A percentile compares a stretch with the other conserved stretches of the same genome.
These are phyloP conservation scores for Scolopax bukidnonensis DNA, from an alignment of 2,797 vertebrate genomes.

Conservation along the genomic window DNA sequence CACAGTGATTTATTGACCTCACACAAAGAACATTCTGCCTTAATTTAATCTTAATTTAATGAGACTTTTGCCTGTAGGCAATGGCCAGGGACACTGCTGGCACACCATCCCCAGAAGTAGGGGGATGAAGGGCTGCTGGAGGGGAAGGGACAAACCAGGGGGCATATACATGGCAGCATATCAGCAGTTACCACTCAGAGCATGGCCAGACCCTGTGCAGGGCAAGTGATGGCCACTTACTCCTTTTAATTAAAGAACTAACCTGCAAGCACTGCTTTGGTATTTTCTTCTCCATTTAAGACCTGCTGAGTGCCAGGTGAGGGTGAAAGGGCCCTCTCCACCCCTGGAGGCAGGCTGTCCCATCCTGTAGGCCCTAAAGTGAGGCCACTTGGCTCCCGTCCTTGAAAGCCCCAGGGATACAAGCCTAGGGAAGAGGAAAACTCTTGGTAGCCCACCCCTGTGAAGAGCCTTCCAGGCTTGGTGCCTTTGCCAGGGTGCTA, in stretches of 20 bases:
- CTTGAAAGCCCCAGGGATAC: not conserved
- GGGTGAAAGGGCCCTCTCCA: not conserved
- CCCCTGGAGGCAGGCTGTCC: not conserved
- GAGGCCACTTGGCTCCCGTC: not conserved
- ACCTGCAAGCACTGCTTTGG: not conserved
- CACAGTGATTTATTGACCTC: accelerated
- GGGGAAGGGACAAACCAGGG: not conserved
- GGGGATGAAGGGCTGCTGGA: not conserved
- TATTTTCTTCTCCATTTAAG: not conserved
- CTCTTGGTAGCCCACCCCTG: too few species aligned
- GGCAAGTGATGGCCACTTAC: not conserved
- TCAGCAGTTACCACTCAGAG: not conserved
- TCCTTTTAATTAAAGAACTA: constrained; percentile 35
- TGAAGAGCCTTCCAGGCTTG: not conserved
- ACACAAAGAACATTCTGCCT: not conserved
- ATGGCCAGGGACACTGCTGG: not conserved
- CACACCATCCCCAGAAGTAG: accelerated
- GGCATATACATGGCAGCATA: accelerated
- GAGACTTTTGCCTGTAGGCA: not conserved
- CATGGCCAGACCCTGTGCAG: accelerated
- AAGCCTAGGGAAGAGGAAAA: not conserved
- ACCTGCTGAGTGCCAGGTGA: not conserved
- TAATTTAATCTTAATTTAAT: not conserved
- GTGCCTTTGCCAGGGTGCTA: not conserved
- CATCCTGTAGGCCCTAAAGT: not conserved